Percentiles rank a stretch among this genome's conserved stretches.
These are phyloP conservation scores for Helicoverpa assulta DNA, from an alignment of 2,888 invertebrate species.

Conservation along the genomic window DNA sequence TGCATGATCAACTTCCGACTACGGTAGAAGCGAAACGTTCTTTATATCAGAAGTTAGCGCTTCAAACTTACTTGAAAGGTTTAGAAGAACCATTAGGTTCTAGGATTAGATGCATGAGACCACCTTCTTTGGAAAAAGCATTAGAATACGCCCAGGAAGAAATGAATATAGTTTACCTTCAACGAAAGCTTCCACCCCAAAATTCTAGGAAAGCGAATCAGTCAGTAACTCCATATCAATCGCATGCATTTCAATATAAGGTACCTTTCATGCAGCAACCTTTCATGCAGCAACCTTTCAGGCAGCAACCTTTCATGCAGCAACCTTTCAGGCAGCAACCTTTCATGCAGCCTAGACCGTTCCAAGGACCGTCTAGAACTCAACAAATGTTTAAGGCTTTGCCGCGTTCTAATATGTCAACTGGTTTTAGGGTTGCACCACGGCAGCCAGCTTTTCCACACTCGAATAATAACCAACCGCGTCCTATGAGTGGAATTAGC, in stretches of 20 bases:
- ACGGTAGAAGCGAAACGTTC: neutral
- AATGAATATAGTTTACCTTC: neutral
- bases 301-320: too few relatives aligned
- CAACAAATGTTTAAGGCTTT: too few relatives aligned
- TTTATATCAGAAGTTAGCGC: neutral
- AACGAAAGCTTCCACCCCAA: neutral
- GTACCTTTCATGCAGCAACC: too few relatives aligned
- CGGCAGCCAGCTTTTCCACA: too few relatives aligned
- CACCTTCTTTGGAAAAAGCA: neutral
- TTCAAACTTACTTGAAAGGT: neutral
- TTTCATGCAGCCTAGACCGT: too few relatives aligned
- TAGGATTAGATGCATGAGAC: neutral
- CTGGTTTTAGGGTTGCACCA: too few relatives aligned
- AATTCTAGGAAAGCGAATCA: neutral
- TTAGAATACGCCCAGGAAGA: slow-evolving; percentile 1
- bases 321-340: too few relatives aligned
- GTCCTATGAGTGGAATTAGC: too few relatives aligned
- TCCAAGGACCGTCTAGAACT: too few relatives aligned
- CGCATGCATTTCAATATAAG: neutral
- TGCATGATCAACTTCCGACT: neutral
- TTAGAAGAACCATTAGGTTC: slow-evolving; percentile 1
- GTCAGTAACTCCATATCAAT: neutral
- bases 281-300: too few relatives aligned
- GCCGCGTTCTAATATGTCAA: too few relatives aligned
- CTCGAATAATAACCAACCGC: too few relatives aligned